Percentiles rank a stretch among this genome's conserved stretches.
Evolutionary conservation across 2,113 vertebrate species (phyloP).

Genomic region (Alligator sinensis): DNA sequence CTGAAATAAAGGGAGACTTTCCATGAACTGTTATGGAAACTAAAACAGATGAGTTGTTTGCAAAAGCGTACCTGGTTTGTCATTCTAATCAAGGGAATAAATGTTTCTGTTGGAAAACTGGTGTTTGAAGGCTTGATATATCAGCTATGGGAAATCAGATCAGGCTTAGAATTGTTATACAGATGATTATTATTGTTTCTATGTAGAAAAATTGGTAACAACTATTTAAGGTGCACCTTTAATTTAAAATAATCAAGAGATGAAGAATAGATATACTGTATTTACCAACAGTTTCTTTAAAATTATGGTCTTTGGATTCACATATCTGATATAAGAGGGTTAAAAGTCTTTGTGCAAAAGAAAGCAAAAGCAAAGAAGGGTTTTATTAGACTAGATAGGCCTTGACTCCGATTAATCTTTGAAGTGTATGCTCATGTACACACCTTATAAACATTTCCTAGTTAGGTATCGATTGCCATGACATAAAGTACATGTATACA

Average conservation of each 20-base stretch:
- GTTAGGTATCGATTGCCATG: background rate
- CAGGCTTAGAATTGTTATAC: constrained; percentile 37
- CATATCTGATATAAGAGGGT: constrained; percentile 23
- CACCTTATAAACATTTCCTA: background rate
- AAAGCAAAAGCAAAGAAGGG: constrained; percentile 11
- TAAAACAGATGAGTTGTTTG: background rate
- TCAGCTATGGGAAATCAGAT: constrained; percentile 43
- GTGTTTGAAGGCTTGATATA: constrained; percentile 28
- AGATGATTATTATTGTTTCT: background rate
- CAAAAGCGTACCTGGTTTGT: background rate
- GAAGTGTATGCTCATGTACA: background rate
- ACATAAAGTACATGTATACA: background rate
- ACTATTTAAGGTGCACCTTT: constrained; percentile 46
- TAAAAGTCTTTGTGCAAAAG: background rate
- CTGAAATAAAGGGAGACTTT: background rate
- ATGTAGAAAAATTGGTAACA: constrained; percentile 33
- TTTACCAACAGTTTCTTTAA: background rate
- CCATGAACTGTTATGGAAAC: background rate
- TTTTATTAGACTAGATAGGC: constrained; percentile 15
- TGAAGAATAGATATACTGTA: background rate
- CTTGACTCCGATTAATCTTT: constrained; percentile 25
- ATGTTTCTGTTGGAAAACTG: background rate
- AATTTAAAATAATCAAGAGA: constrained; percentile 6
- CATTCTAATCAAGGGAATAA: no score
- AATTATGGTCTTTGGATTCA: constrained; percentile 20